Percentiles rank a stretch among this genome's conserved stretches.
phyloP scores from a whole-genome alignment of 2,113 vertebrate species.

The Pelecanus crispus region DNA sequence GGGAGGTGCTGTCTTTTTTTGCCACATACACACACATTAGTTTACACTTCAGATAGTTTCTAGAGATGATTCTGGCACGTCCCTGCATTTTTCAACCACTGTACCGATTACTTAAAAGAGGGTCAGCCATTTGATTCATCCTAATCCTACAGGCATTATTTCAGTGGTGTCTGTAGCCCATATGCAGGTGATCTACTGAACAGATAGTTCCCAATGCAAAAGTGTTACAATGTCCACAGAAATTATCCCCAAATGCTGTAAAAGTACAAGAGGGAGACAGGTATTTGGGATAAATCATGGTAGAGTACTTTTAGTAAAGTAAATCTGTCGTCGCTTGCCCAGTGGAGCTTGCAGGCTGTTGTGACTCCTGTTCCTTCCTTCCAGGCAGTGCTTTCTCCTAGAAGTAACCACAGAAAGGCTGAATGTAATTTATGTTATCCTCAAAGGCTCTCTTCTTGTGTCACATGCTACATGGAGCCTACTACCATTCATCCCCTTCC shows the following conservation, averaged over 20 bases:
- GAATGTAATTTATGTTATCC: background rate
- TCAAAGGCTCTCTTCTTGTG: background rate
- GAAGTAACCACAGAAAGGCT: background rate
- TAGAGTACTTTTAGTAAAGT: background rate
- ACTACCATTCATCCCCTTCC: background rate
- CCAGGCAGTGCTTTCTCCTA: background rate
- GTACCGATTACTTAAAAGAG: background rate
- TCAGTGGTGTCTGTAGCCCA: background rate
- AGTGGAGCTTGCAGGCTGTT: background rate
- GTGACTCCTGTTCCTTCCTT: background rate
- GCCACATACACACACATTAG: background rate
- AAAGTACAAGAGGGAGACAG: background rate
- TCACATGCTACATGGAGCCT: background rate
- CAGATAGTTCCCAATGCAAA: background rate
- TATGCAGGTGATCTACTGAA: background rate
- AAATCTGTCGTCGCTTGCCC: background rate
- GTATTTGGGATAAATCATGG: background rate
- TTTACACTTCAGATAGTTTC: background rate
- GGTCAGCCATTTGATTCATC: background rate
- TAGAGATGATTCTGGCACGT: background rate
- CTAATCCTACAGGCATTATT: background rate
- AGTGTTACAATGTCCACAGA: background rate
- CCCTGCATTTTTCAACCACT: background rate
- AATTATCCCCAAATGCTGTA: background rate
- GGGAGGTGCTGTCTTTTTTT: background rate